A percentile compares a stretch with the other conserved stretches of the same genome.
phyloP scores from a whole-genome alignment of 2,113 vertebrate species.

The Axis porcinus region DNA sequence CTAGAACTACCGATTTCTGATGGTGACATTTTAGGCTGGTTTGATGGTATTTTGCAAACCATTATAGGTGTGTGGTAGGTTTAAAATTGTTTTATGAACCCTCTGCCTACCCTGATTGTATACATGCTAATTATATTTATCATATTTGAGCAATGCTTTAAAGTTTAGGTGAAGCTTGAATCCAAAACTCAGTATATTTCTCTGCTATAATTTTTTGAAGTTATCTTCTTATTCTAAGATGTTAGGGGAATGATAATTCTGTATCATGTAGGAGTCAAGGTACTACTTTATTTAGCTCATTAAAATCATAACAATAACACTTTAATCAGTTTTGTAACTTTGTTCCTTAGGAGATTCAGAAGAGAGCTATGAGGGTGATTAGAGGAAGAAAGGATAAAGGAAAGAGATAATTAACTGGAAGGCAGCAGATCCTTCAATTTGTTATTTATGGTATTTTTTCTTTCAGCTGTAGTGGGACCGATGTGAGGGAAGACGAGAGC shows the following conservation, averaged over 20 bases:
- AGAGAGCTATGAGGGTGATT: not conserved
- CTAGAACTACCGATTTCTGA: not conserved
- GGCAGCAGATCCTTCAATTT: not conserved
- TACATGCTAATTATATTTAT: not conserved
- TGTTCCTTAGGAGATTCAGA: not conserved
- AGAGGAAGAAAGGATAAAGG: not conserved
- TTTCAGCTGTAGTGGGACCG: not conserved
- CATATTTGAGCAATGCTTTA: not conserved
- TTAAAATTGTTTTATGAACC: not conserved
- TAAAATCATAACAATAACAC: not conserved
- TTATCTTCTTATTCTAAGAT: not conserved
- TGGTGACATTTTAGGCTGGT: not conserved
- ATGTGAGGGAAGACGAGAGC: not conserved
- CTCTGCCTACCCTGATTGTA: not conserved
- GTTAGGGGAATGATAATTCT: not conserved
- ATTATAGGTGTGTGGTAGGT: not conserved
- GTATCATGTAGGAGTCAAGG: not conserved
- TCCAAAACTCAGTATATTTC: not conserved
- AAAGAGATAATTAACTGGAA: not conserved
- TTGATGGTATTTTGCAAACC: not conserved
- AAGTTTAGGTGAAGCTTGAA: not conserved
- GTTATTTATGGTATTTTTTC: not conserved
- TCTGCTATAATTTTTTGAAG: not conserved
- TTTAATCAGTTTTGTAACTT: not conserved
- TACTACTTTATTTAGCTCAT: not conserved